Evolutionary conservation across 35 echinoderm and acorn worm genomes (phyloP), one percentile per base, ranked within the genome.

Genomic region (Chiridota heheva): DNA sequence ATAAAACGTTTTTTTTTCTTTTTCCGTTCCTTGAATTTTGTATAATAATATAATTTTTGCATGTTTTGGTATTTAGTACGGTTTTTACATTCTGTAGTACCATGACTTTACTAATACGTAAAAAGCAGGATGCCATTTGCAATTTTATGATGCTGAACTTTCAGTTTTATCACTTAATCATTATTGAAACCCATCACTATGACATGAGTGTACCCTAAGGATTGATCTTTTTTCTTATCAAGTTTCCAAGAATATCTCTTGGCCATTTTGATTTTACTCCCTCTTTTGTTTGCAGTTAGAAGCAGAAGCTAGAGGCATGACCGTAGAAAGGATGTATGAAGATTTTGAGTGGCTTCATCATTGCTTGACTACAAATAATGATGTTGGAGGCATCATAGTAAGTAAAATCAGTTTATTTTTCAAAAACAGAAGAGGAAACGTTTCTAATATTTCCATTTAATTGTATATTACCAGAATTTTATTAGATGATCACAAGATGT

Each of bases 311-410:
- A 59, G 78, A 39, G 87, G 89, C 34, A 57, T 84, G 17, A 88
- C 69, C 16, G 95, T 91, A 8, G 73, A 88, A n/a, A 63, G 88
- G 24, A 28, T 88, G 15, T 96, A 91, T 91, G 93, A 96, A 38
- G 93, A 96, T 40, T 90, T 96, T 90, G 87, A 96, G 42, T 96
- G 93, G 93, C 66, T 96, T n/a, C 82, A 96, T 17, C 93, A 96
- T 32, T 96, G 88, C 51, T 84, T 96, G 18, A 73, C 42, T 20
- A 96, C 88, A 57, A 76, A 91, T 12, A 75, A 86, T 82, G 82
- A 96, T 36, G 74, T 90, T 24, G 82, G 82, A 36, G 92, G 92
- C 60, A 77, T 96, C 40, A 89, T 90, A 65, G 92, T 96, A 96
- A 86, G 92, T 86, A 70, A 27, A 37, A n/a, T n/a, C n/a, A n/a